phyloP scores from a whole-genome alignment of 2,888 invertebrate species.

The Drosophila recens region DNA sequence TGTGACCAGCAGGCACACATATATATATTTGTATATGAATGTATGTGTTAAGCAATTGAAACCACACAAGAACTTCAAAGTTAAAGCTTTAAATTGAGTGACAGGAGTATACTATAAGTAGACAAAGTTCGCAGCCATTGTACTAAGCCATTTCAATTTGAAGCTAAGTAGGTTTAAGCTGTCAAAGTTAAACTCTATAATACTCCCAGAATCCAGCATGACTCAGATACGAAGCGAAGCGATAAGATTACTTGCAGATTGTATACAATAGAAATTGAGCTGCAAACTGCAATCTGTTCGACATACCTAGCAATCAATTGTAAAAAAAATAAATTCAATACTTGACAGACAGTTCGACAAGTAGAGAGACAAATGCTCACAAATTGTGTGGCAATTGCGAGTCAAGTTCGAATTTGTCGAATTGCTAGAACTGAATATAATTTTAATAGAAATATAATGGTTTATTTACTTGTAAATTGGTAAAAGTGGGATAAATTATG shows the following conservation, averaged over 20 bases:
- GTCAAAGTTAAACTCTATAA: conserved; percentile 46
- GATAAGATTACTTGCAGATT: conserved; percentile 4
- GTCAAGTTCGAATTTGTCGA: conserved; percentile 14
- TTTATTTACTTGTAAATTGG: background rate
- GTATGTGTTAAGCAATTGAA: conserved; percentile 17
- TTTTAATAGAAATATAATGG: conserved; percentile 2
- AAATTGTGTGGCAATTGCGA: conserved; percentile 25
- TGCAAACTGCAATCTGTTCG: conserved; percentile 18
- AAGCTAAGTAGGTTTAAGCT: conserved; percentile 56
- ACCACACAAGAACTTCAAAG: conserved; percentile 43
- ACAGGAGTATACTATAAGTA: conserved; percentile 1
- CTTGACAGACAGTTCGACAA: conserved; percentile 15
- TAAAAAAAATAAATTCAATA: conserved; percentile 3
- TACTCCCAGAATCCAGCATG: conserved; percentile 9
- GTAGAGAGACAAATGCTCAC: conserved; percentile 9
- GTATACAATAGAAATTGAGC: conserved; percentile 12
- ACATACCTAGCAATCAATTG: conserved; percentile 21
- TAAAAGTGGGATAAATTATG: background rate
- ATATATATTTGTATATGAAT: background rate
- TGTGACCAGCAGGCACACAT: conserved; percentile 46
- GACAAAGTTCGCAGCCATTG: conserved; percentile 47
- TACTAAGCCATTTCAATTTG: conserved; percentile 52
- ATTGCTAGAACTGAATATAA: conserved; percentile 12
- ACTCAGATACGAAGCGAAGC: conserved; percentile 4
- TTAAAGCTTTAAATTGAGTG: conserved; percentile 55